phyloP scores from a whole-genome alignment of 1,140 invertebrate genomes.

The Episyrphus balteatus region DNA sequence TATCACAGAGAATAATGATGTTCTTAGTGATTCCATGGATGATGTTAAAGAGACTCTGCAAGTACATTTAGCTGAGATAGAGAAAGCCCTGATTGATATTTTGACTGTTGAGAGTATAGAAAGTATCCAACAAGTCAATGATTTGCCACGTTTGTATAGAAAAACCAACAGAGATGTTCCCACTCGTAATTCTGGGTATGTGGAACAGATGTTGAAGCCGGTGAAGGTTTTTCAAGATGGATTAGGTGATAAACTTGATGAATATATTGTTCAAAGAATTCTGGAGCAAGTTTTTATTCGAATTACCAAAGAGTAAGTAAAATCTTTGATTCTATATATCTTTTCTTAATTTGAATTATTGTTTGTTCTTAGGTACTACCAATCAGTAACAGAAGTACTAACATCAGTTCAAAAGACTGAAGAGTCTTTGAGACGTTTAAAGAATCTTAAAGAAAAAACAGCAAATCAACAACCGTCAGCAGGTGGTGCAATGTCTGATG shows the following conservation, averaged over 20 bases:
- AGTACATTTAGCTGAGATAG: slow-evolving; percentile 13
- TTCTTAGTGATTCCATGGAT: slow-evolving; percentile 17
- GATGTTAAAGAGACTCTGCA: slow-evolving; percentile 12
- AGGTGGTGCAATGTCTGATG: slow-evolving; percentile 52
- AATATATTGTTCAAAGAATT: slow-evolving; percentile 42
- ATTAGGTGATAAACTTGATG: slow-evolving; percentile 42
- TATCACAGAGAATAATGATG: slow-evolving; percentile 4
- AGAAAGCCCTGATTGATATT: slow-evolving; percentile 18
- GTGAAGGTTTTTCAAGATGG: slow-evolving; percentile 49
- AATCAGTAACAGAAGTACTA: slow-evolving; percentile 73
- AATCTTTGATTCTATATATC: slow-evolving; percentile 1
- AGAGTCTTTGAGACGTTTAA: slow-evolving; percentile 77
- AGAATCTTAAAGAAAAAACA: slow-evolving; percentile 58
- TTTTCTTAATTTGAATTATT: slow-evolving; percentile 1
- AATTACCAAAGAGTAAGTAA: slow-evolving; percentile 56
- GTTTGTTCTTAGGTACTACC: slow-evolving; percentile 57
- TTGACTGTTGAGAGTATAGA: slow-evolving; percentile 25
- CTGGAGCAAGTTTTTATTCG: slow-evolving; percentile 48
- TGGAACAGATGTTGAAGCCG: slow-evolving; percentile 54
- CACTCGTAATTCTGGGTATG: slow-evolving; percentile 64
- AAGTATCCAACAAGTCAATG: slow-evolving; percentile 51
- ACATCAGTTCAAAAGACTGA: slow-evolving; percentile 90
- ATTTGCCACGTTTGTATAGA: slow-evolving; percentile 84
- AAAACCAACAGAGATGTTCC: slow-evolving; percentile 84
- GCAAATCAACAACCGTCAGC: slow-evolving; percentile 33